Evolutionary conservation across 2,113 vertebrate genomes (phyloP).

Genomic region (Ariopsis seemanni): DNA sequence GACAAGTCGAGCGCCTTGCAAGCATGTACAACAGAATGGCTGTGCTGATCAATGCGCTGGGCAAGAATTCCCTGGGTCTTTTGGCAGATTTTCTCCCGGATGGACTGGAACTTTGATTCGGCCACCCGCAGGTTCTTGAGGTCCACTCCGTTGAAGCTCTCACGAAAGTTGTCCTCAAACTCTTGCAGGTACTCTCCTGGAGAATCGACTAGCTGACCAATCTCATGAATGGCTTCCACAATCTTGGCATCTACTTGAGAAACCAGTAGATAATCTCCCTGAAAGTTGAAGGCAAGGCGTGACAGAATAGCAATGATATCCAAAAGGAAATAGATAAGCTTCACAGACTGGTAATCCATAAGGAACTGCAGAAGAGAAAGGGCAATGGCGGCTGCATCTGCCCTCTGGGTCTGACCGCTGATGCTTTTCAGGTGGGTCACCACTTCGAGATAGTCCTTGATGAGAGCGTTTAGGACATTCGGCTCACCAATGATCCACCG

Average conservation of each 20-base stretch:
- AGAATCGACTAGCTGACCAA: conserved; percentile 85
- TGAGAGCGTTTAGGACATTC: conserved; percentile 91
- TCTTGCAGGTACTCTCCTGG: conserved; percentile 93
- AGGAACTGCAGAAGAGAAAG: conserved; percentile 93
- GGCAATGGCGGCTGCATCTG: conserved; percentile 88
- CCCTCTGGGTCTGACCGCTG: conserved; percentile 90
- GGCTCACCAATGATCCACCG: conserved; percentile 96
- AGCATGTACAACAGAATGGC: conserved; percentile 84
- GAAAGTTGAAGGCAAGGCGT: conserved; percentile 88
- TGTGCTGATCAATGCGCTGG: conserved; percentile 86
- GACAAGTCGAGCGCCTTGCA: conserved; percentile 89
- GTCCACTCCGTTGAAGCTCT: conserved; percentile 92
- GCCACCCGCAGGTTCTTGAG: conserved; percentile 92
- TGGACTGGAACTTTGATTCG: conserved; percentile 95
- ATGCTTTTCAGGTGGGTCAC: conserved; percentile 91
- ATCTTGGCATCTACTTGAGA: conserved; percentile 89
- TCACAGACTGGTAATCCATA: conserved; percentile 93
- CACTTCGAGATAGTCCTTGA: conserved; percentile 95
- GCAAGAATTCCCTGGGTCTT: conserved; percentile 87
- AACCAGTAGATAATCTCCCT: conserved; percentile 88
- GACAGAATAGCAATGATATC: conserved; percentile 91
- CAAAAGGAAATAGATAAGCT: conserved; percentile 94
- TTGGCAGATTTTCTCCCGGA: conserved; percentile 95
- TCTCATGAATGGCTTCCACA: conserved; percentile 90
- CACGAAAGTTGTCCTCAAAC: conserved; percentile 93